Conservation (phyloP, 2,113 vertebrate species). For the Hiodon alosoides region DNA sequence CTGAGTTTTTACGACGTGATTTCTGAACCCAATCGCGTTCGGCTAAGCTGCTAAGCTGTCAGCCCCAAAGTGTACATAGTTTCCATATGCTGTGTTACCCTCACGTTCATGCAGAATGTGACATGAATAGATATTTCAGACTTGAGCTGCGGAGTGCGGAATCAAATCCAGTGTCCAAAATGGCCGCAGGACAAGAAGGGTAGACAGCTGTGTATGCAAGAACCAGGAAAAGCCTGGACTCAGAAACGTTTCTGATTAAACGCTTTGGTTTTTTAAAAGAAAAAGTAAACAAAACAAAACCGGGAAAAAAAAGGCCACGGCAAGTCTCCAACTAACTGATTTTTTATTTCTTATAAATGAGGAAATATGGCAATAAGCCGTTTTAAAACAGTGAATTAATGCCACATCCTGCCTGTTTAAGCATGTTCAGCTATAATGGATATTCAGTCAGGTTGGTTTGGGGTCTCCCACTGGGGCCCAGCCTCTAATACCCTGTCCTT, state of each 20-base stretch:
- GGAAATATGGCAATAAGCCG: neutral
- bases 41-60: slow-evolving; percentile 3
- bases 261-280: slow-evolving; percentile 7
- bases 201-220: slow-evolving; percentile 3
- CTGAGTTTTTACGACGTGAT: slow-evolving; percentile 2
- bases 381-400: neutral
- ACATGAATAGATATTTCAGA: neutral
- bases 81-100: slow-evolving; percentile 12
- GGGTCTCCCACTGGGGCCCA: neutral
- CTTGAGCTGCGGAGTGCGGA: neutral
- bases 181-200: neutral
- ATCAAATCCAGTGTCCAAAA: slow-evolving; percentile 10
- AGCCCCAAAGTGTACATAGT: slow-evolving; percentile 1
- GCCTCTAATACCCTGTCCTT: slow-evolving; percentile 18
- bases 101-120: neutral
- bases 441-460: slow-evolving; percentile 16
- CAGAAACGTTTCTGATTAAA: slow-evolving; percentile 16
- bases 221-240: neutral
- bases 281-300: too few relatives aligned
- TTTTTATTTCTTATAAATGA: too few relatives aligned
- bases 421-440: slow-evolving; percentile 7
- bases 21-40: slow-evolving; percentile 10
- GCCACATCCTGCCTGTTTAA: neutral
- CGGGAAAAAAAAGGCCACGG: too few relatives aligned
- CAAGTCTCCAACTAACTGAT: neutral